Evolutionary conservation across 2,888 invertebrate species (phyloP).

Genomic region (Automeris io): DNA sequence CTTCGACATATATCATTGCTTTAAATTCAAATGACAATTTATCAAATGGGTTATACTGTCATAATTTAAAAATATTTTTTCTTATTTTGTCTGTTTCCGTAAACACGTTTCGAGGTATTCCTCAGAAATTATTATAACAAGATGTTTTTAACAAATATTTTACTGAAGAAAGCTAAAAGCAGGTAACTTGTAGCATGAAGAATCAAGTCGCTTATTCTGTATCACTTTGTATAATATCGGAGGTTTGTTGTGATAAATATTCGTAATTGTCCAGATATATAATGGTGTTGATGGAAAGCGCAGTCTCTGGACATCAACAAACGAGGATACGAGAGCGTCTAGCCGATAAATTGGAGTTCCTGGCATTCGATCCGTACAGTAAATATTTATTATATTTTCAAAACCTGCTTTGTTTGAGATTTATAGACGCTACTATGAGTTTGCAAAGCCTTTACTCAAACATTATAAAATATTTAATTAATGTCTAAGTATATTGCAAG

Average conservation of each 20-base stretch:
- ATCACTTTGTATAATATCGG: not conserved
- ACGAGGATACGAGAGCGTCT: slow-evolving; percentile 82
- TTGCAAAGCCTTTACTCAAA: too few relatives aligned
- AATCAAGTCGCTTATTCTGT: not conserved
- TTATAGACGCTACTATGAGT: too few relatives aligned
- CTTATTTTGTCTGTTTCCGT: too few relatives aligned
- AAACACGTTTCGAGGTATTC: too few relatives aligned
- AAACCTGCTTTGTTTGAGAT: not conserved
- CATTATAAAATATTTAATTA: too few relatives aligned
- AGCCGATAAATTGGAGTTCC: slow-evolving; percentile 85
- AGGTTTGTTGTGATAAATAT: not conserved
- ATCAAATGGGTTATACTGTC: too few relatives aligned
- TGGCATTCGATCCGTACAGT: slow-evolving; percentile 88
- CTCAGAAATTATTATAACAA: not conserved
- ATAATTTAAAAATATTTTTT: too few relatives aligned
- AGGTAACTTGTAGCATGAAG: slow-evolving; percentile 76
- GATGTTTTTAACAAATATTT: slow-evolving; percentile 83
- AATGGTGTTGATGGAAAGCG: slow-evolving; percentile 88
- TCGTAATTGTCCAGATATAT: slow-evolving; percentile 72
- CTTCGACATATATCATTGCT: too few relatives aligned
- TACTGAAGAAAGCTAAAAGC: slow-evolving; percentile 85
- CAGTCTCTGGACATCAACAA: slow-evolving; percentile 85
- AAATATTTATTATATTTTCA: slow-evolving; percentile 41
- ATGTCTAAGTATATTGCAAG: too few relatives aligned
- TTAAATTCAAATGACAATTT: too few relatives aligned